phyloP scores from a whole-genome alignment of 2,113 vertebrate species.

The Patagioenas fasciata region DNA sequence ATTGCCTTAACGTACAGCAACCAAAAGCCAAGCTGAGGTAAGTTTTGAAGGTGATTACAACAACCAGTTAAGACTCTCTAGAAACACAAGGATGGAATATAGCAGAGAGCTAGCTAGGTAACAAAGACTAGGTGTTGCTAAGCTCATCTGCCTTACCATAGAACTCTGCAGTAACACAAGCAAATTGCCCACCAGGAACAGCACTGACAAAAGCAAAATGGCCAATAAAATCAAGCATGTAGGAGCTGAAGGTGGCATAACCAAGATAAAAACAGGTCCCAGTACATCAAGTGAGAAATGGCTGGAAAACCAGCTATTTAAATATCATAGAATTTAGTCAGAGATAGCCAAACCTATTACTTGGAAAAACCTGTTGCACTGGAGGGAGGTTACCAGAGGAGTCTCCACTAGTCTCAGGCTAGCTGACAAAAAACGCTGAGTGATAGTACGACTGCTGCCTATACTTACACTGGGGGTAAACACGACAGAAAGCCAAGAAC shows the following conservation, averaged over 20 bases:
- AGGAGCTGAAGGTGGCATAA: neutral
- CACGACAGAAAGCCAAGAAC: neutral
- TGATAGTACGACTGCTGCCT: neutral
- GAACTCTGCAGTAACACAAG: neutral
- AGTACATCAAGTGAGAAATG: neutral
- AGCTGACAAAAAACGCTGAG: neutral
- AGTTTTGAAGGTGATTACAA: neutral
- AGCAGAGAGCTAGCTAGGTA: neutral
- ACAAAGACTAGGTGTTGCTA: neutral
- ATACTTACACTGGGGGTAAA: neutral
- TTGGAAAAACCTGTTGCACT: neutral
- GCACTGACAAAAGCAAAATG: neutral
- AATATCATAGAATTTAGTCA: neutral
- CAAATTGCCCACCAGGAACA: neutral
- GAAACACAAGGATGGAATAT: neutral
- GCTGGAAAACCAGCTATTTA: neutral
- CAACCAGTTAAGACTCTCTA: neutral
- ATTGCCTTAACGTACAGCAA: neutral
- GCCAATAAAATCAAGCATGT: neutral
- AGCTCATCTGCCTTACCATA: neutral
- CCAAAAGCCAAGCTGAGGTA: neutral
- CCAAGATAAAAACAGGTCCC: neutral
- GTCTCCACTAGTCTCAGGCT: neutral
- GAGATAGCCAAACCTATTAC: neutral
- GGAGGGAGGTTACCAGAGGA: neutral